Evolutionary conservation across 1,140 invertebrate genomes (phyloP), one percentile per base, ranked within the genome.

Genomic region (Dinothrombium tinctorium): DNA sequence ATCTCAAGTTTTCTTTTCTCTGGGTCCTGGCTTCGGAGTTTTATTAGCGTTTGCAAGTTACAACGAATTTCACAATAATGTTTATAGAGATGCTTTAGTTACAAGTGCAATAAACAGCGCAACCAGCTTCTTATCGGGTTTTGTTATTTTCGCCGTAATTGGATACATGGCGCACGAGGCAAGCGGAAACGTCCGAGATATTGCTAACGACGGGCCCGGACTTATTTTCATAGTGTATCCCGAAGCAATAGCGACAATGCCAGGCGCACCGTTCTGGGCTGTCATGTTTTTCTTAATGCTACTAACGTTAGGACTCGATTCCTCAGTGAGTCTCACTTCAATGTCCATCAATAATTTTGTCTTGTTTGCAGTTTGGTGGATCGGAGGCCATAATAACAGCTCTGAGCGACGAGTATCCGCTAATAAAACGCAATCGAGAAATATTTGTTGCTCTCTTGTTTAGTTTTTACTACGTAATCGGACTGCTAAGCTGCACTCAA

Each of bases 341-440:
- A 2, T 29, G 12, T 2, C 28, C 2, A 2, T 29, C 28, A n/a
- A 3, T 2, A 3, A n/a, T 15, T 2, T 15, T 29, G 15, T 23
- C 32, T 43, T 15, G 11, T 29, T 69, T 68, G 41, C 71, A 81
- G 63, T 79, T 81, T 57, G 76, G 75, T 42, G 74, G 72, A 2
- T 71, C 80, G 23, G 76, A 82, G 58, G 74, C 74, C 12, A 72
- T 80, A 40, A 71, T 73, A 39, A 76, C 75, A 6, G 68, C 72
- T 2, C 64, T 78, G 43, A 65, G 76, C 4, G 75, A 81, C 51
- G 59, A 66, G 39, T 72, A 69, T 59, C 74, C 74, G 2, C 53
- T 64, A 17, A 26, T 59, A 58, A 6, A 49, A 59, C 55, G 65
- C 31, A 36, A 57, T 37, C 54, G 69, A 42, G 64, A 65, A 48